A percentile compares a stretch with the other conserved stretches of the same genome.
Evolutionary conservation across 1,140 invertebrate species (phyloP).

Genomic region (Patella vulgata): DNA sequence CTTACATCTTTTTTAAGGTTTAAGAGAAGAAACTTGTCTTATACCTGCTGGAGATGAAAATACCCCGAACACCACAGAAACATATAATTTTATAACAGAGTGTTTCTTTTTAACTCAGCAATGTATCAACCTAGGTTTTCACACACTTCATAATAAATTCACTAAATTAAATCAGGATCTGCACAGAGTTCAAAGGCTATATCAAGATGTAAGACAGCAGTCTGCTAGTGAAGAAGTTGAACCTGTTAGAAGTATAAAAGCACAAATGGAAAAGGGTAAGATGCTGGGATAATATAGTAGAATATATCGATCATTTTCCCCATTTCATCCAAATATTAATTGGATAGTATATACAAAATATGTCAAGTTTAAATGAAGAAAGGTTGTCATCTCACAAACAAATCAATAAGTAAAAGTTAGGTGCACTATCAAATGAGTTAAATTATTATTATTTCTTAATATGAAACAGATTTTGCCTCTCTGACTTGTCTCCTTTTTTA

Average conservation of each 20-base stretch:
- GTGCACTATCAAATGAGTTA: too few relatives aligned
- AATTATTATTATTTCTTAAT: too few relatives aligned
- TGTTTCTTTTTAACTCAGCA: constrained; percentile 91
- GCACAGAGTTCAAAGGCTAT: constrained; percentile 77
- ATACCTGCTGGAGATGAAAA: constrained; percentile 74
- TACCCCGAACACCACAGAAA: constrained; percentile 61
- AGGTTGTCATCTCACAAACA: too few relatives aligned
- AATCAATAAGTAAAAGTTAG: too few relatives aligned
- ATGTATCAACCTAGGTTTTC: constrained; percentile 83
- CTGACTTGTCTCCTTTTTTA: too few relatives aligned
- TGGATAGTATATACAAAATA: too few relatives aligned
- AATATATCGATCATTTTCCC: too few relatives aligned
- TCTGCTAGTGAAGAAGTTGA: constrained; percentile 63
- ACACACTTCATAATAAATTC: constrained; percentile 82
- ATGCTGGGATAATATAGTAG: too few relatives aligned
- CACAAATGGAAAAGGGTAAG: constrained; percentile 72
- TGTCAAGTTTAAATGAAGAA: too few relatives aligned
- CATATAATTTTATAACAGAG: constrained; percentile 85
- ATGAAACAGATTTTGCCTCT: too few relatives aligned
- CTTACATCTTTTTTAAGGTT: too few relatives aligned
- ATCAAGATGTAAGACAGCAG: constrained; percentile 71
- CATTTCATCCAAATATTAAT: too few relatives aligned
- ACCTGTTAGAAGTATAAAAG: constrained; percentile 72
- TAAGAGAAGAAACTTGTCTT: constrained; percentile 81
- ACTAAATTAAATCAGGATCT: constrained; percentile 77